These are phyloP conservation scores for Malurus leucopterus DNA, from an alignment of 2,797 vertebrate species.

Conservation along the genomic window DNA sequence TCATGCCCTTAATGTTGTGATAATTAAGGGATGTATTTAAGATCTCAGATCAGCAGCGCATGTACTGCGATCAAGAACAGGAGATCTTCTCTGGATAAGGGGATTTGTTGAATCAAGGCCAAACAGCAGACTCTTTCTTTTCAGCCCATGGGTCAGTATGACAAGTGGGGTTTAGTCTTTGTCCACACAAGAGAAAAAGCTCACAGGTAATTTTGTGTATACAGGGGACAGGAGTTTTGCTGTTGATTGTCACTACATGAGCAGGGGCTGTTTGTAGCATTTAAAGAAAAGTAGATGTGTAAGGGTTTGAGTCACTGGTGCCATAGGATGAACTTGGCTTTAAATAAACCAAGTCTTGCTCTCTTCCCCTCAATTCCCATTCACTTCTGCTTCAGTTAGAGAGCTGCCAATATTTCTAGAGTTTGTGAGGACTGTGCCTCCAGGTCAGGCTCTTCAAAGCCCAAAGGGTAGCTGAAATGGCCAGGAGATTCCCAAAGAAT, in stretches of 20 bases:
- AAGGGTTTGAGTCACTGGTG: not conserved
- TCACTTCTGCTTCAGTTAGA: not conserved
- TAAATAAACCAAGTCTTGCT: not conserved
- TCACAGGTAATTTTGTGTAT: not conserved
- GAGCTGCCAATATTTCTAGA: not conserved
- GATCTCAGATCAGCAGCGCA: not conserved
- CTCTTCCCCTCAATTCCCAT: not conserved
- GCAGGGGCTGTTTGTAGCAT: not conserved
- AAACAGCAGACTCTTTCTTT: not conserved
- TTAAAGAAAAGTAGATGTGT: not conserved
- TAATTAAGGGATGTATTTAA: slow-evolving; percentile 7
- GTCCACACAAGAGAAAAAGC: not conserved
- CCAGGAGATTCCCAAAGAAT: not conserved
- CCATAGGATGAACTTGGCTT: not conserved
- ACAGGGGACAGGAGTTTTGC: not conserved
- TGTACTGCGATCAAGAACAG: not conserved
- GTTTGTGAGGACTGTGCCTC: not conserved
- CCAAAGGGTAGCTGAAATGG: not conserved
- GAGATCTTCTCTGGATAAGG: not conserved
- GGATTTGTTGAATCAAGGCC: not conserved
- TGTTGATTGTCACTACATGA: not conserved
- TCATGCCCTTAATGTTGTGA: not conserved
- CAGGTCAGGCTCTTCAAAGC: not conserved
- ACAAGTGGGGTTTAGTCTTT: not conserved
- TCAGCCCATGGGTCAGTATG: not conserved